Conservation (phyloP, 2,888 invertebrate species). For the Trichopoda pennipes region DNA sequence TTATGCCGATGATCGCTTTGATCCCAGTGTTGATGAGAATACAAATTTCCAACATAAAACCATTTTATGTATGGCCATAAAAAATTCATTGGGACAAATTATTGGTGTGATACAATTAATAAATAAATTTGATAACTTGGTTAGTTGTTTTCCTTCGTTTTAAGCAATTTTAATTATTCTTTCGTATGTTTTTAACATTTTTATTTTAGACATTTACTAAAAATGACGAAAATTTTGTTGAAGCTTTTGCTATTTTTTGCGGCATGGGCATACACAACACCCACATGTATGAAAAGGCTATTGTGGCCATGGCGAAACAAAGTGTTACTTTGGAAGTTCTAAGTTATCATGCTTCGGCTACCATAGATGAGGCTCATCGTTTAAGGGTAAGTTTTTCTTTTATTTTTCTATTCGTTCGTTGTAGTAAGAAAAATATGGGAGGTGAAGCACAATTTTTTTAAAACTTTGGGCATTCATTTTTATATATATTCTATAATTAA, state of each 20-base stretch:
- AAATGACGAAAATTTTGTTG: slow-evolving; percentile 97
- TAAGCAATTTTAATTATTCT: neutral
- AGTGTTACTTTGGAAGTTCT: slow-evolving; percentile 95
- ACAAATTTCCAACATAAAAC: slow-evolving; percentile 92
- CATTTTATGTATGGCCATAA: slow-evolving; percentile 97
- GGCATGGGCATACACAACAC: slow-evolving; percentile 99
- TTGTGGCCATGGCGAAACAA: slow-evolving; percentile 97
- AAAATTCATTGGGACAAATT: slow-evolving; percentile 94
- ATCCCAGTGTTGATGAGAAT: slow-evolving; percentile 91
- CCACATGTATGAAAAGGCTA: slow-evolving; percentile 97
- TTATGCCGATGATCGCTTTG: slow-evolving; percentile 93
- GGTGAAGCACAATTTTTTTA: too few relatives aligned
- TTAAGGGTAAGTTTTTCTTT: slow-evolving; percentile 86
- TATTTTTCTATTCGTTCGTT: neutral
- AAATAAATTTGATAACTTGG: slow-evolving; percentile 94
- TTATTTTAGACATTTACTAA: slow-evolving; percentile 87
- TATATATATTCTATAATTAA: too few relatives aligned
- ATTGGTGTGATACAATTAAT: slow-evolving; percentile 96
- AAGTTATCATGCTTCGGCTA: slow-evolving; percentile 97
- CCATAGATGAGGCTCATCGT: slow-evolving; percentile 92
- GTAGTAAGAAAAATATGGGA: neutral
- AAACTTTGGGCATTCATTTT: too few relatives aligned
- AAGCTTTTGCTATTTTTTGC: slow-evolving; percentile 98
- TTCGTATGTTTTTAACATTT: neutral
- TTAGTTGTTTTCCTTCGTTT: slow-evolving; percentile 69